Conservation (phyloP, 2,888 invertebrate genomes). For the Suillia variegata region DNA sequence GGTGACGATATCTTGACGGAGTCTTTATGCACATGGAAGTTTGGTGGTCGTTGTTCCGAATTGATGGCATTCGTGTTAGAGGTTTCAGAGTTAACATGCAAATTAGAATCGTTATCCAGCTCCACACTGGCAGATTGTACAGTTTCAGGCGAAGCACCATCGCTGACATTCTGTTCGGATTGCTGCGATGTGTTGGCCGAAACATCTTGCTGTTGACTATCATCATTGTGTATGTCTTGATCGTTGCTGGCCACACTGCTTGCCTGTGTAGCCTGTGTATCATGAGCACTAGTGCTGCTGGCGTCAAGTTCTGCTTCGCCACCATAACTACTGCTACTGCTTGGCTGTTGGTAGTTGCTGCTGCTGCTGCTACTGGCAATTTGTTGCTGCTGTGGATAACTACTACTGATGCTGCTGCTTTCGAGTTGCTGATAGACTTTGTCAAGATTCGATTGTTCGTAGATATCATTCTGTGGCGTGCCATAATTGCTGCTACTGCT, state of each 20-base stretch:
- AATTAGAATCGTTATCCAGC: constrained; percentile 43
- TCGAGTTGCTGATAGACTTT: constrained; percentile 48
- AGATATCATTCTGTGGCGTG: constrained; percentile 29
- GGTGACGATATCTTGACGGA: constrained; percentile 54
- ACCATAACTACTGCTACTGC: background rate
- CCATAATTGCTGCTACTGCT: constrained; percentile 1
- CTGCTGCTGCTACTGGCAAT: background rate
- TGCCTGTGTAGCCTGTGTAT: constrained; percentile 7
- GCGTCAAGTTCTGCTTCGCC: background rate
- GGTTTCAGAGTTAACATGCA: constrained; percentile 32
- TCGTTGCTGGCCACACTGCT: background rate
- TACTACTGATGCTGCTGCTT: constrained; percentile 25
- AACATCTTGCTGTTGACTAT: background rate
- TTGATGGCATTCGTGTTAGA: constrained; percentile 26
- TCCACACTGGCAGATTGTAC: constrained; percentile 39
- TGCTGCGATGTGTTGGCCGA: background rate
- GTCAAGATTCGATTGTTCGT: constrained; percentile 41
- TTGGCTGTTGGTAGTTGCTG: background rate
- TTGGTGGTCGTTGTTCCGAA: constrained; percentile 16
- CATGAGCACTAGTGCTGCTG: constrained; percentile 8
- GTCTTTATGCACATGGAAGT: constrained; percentile 49
- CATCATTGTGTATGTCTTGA: background rate
- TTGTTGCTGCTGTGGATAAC: constrained; percentile 4
- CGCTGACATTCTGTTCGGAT: background rate
- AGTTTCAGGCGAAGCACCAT: constrained; percentile 35